These are phyloP conservation scores for Trachythela sp. DNA, from an alignment of 64 coral and sea anemone genomes.

Conservation along the genomic window DNA sequence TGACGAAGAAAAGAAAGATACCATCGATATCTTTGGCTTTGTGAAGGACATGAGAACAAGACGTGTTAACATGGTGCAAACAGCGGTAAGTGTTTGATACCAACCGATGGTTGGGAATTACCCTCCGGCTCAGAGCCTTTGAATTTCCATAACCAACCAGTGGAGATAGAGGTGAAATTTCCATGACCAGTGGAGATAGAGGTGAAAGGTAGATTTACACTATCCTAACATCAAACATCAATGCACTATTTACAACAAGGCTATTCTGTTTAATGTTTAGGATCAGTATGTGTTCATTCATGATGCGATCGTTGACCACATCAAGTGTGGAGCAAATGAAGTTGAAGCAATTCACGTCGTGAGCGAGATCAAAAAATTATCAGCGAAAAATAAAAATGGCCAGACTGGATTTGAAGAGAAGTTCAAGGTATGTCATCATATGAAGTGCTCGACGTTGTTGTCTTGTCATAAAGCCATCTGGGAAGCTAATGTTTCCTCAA, in stretches of 20 bases:
- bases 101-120: no score
- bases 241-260: no score
- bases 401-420: not conserved
- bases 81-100: not conserved
- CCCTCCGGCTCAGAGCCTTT: no score
- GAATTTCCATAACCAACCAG: no score
- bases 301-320: not conserved
- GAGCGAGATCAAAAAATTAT: not conserved
- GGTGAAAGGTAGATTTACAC: no score
- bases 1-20: not conserved
- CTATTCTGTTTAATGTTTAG: not conserved
- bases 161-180: no score
- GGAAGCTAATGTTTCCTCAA: no score
- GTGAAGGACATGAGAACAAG: slow-evolving; percentile 9
- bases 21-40: not conserved
- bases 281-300: slow-evolving; percentile 9
- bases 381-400: not conserved
- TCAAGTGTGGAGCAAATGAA: not conserved
- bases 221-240: no score
- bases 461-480: no score
- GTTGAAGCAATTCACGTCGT: not conserved
- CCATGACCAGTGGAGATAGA: no score
- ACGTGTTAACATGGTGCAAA: not conserved
- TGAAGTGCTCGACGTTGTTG: not conserved
- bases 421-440: not conserved